Conservation (phyloP, 2,797 vertebrate genomes). For the Buceros bicornis region DNA sequence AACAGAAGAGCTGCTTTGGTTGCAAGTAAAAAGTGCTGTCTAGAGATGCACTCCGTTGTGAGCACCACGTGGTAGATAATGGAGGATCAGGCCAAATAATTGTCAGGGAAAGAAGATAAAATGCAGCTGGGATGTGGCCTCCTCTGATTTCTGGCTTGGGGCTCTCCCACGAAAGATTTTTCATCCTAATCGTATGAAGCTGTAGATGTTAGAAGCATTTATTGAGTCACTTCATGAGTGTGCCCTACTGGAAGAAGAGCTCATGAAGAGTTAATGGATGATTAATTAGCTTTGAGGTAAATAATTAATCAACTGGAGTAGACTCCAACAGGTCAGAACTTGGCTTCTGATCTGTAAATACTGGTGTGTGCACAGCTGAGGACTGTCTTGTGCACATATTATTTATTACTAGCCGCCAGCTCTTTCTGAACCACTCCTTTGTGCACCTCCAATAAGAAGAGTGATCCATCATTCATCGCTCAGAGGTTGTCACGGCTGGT, state of each 20-base stretch:
- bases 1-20: constrained; percentile 29
- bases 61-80: background rate
- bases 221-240: background rate
- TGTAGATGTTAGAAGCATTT: background rate
- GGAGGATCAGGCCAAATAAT: background rate
- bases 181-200: background rate
- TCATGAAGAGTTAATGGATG: constrained; percentile 35
- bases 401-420: background rate
- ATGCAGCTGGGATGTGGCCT: background rate
- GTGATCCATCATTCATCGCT: background rate
- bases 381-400: background rate
- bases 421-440: background rate
- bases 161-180: background rate
- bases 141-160: background rate
- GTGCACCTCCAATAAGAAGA: background rate
- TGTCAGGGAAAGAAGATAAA: background rate
- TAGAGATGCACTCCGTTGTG: background rate
- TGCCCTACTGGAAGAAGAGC: background rate
- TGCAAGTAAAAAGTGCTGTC: background rate
- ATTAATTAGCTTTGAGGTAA: constrained; percentile 53
- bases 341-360: constrained; percentile 43
- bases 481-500: background rate
- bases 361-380: background rate
- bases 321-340: background rate
- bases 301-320: constrained; percentile 37